Conservation (phyloP, 2,113 vertebrate genomes). For the Peucedramus taeniatus region DNA sequence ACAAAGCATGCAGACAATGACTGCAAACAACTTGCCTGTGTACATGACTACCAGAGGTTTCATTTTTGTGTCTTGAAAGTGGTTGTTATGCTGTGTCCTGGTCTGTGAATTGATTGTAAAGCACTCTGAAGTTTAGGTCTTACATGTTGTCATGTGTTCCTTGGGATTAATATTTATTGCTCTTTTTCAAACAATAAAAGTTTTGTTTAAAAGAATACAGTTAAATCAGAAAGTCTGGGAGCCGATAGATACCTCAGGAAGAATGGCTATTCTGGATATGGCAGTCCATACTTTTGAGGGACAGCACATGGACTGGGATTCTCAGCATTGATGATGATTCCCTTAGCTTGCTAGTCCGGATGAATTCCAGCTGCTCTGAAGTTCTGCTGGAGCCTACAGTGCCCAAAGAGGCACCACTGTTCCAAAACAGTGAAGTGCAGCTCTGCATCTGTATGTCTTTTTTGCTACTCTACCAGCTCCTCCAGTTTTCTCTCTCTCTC, state of each 20-base stretch:
- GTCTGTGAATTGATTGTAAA: background rate
- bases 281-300: background rate
- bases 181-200: background rate
- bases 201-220: background rate
- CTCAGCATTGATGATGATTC: background rate
- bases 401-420: rapidly evolving
- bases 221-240: background rate
- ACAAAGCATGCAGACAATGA: background rate
- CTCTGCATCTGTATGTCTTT: background rate
- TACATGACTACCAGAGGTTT: background rate
- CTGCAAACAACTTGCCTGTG: background rate
- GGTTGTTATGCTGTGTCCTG: background rate
- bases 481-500: background rate
- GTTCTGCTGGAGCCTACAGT: background rate
- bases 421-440: background rate
- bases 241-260: background rate
- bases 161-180: background rate
- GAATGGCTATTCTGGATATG: background rate
- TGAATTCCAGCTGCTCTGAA: background rate
- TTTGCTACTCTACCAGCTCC: background rate
- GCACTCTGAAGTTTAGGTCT: background rate
- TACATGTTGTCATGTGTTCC: rapidly evolving
- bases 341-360: background rate
- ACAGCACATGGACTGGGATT: background rate
- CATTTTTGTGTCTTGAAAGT: background rate